Percentiles rank a stretch among this genome's conserved stretches.
Conservation (phyloP, 2,113 vertebrate species). For the Salvator merianae region DNA sequence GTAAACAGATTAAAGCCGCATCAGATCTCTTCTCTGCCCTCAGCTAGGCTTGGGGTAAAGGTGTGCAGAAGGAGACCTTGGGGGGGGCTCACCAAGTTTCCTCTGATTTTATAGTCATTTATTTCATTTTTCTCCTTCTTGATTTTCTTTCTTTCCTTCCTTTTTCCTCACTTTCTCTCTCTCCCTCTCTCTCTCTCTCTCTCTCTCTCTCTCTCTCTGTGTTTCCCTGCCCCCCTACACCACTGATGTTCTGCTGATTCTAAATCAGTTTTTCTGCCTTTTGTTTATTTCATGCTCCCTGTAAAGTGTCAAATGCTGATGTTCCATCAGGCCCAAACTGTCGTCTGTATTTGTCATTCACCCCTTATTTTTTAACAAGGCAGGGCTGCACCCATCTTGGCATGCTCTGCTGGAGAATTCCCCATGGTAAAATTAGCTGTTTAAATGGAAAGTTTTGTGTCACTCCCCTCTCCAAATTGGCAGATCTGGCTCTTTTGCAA, state of each 20-base stretch:
- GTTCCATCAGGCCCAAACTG: constrained; percentile 86
- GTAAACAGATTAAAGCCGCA: not conserved
- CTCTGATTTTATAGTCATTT: not conserved
- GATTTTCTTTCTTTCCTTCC: not conserved
- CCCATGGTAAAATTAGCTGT: constrained; percentile 92
- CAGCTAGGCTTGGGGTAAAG: not conserved
- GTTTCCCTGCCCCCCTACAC: constrained; percentile 1
- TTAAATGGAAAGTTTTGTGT: constrained; percentile 96
- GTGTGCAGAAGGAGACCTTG: not conserved
- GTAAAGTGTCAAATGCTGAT: constrained; percentile 89
- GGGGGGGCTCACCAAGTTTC: not conserved
- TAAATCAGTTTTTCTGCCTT: constrained; percentile 87
- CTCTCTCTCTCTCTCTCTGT: constrained; percentile 41
- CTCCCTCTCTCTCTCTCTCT: constrained; percentile 6
- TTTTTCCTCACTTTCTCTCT: constrained; percentile 23
- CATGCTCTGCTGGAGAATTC: constrained; percentile 85
- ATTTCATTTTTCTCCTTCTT: not conserved
- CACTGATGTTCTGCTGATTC: constrained; percentile 78
- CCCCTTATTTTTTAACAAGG: constrained; percentile 88
- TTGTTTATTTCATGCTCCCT: constrained; percentile 89
- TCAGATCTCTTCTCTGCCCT: too few relatives aligned
- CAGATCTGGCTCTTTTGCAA: constrained; percentile 90
- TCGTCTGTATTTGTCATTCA: constrained; percentile 93
- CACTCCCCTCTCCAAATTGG: constrained; percentile 93
- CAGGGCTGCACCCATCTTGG: constrained; percentile 79